A percentile compares a stretch with the other conserved stretches of the same genome.
phyloP scores from a whole-genome alignment of 2,113 vertebrate genomes.

The Herpetotheres cachinnans region DNA sequence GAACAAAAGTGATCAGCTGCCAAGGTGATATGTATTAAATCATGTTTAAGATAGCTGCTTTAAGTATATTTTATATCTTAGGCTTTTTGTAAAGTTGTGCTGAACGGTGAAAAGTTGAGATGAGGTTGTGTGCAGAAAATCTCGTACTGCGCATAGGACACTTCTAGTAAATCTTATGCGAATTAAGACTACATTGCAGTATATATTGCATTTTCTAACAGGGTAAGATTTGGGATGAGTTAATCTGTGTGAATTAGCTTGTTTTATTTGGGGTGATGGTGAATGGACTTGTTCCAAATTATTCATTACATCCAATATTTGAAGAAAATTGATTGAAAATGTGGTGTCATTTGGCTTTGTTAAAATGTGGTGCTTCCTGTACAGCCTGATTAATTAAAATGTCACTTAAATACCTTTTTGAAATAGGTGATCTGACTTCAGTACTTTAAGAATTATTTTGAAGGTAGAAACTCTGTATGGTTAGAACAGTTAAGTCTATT shows the following conservation, averaged over 20 bases:
- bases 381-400: slow-evolving; percentile 50
- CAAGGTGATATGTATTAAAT: slow-evolving; percentile 57
- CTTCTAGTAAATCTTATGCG: slow-evolving; percentile 34
- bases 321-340: slow-evolving; percentile 27
- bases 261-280: neutral
- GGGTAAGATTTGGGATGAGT: slow-evolving; percentile 52
- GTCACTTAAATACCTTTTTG: slow-evolving; percentile 30
- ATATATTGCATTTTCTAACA: slow-evolving; percentile 61
- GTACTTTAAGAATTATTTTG: slow-evolving; percentile 31
- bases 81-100: slow-evolving; percentile 70
- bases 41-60: slow-evolving; percentile 71
- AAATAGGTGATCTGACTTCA: neutral
- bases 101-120: slow-evolving; percentile 35
- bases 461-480: neutral
- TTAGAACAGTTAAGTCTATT: neutral
- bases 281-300: slow-evolving; percentile 45
- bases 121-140: slow-evolving; percentile 40
- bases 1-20: slow-evolving; percentile 65
- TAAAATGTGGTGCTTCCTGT: slow-evolving; percentile 56
- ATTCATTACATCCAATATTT: slow-evolving; percentile 31
- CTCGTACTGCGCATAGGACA: slow-evolving; percentile 19
- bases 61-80: slow-evolving; percentile 70
- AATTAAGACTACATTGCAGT: slow-evolving; percentile 29
- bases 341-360: slow-evolving; percentile 45
- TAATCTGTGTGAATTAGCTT: slow-evolving; percentile 27